These are phyloP conservation scores for Ethmia dodecea DNA, from an alignment of 2,888 invertebrate genomes.

Conservation along the genomic window DNA sequence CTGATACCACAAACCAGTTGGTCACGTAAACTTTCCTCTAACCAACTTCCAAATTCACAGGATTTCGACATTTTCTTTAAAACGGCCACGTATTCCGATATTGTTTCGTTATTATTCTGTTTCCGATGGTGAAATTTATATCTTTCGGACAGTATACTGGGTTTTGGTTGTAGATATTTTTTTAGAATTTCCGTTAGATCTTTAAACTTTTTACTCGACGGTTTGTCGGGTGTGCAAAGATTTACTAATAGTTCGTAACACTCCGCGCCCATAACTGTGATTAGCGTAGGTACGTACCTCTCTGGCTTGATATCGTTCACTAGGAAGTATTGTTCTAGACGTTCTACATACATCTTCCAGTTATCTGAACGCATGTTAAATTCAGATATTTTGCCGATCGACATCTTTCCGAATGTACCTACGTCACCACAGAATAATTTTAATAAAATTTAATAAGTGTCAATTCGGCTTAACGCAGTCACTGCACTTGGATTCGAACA, in stretches of 20 bases:
- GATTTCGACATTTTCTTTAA: constrained; percentile 5
- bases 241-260: no score
- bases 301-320: constrained; percentile 3
- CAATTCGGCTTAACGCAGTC: no score
- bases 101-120: not conserved
- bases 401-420: not conserved
- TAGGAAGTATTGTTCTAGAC: constrained; percentile 13
- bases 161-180: constrained; percentile 9
- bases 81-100: constrained; percentile 7
- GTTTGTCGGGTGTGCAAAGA: constrained; percentile 4
- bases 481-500: not conserved
- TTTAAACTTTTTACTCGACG: not conserved
- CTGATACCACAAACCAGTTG: constrained; percentile 11
- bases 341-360: not conserved
- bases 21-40: constrained; percentile 14
- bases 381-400: constrained; percentile 1
- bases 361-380: not conserved
- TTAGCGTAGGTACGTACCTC: constrained; percentile 9
- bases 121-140: constrained; percentile 9
- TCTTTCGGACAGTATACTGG: constrained; percentile 9
- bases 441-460: no score
- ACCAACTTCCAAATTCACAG: constrained; percentile 3
- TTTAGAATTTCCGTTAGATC: constrained; percentile 1
- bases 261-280: constrained; percentile 8
- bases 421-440: not conserved